These are phyloP conservation scores for Miniopterus natalensis DNA, from an alignment of 2,113 vertebrate species.

Conservation along the genomic window DNA sequence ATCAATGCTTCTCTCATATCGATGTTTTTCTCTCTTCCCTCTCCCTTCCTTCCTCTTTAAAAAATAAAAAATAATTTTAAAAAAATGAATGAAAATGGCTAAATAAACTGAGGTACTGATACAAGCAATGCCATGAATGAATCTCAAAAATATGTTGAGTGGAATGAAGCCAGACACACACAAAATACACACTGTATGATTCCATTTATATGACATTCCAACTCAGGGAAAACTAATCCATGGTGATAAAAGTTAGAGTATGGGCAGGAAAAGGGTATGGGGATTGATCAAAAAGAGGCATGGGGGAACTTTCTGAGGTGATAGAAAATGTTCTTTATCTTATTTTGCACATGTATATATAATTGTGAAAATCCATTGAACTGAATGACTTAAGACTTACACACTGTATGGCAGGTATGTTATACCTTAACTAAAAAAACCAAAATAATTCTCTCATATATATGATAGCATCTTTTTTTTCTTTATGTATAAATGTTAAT, in stretches of 20 bases:
- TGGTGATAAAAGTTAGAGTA: not conserved
- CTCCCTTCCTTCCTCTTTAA: too few species aligned
- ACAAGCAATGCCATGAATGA: not conserved
- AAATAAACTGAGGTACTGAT: not conserved
- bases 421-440: not conserved
- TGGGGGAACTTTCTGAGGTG: not conserved
- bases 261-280: not conserved
- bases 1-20: too few species aligned
- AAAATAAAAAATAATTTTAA: too few species aligned
- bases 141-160: not conserved
- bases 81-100: not conserved
- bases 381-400: not conserved
- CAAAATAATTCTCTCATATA: not conserved
- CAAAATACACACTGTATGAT: not conserved
- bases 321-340: not conserved
- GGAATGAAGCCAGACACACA: not conserved
- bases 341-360: not conserved
- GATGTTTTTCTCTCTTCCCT: too few species aligned
- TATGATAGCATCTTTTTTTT: not conserved
- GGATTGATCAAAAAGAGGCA: not conserved
- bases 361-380: not conserved
- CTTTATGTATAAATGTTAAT: not conserved
- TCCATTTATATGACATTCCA: not conserved
- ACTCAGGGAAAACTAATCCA: not conserved
- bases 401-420: not conserved